A percentile compares a stretch with the other conserved stretches of the same genome.
phyloP scores from a whole-genome alignment of 53 echinoderm and acorn worm genomes.

The Temnopleurus reevesii region DNA sequence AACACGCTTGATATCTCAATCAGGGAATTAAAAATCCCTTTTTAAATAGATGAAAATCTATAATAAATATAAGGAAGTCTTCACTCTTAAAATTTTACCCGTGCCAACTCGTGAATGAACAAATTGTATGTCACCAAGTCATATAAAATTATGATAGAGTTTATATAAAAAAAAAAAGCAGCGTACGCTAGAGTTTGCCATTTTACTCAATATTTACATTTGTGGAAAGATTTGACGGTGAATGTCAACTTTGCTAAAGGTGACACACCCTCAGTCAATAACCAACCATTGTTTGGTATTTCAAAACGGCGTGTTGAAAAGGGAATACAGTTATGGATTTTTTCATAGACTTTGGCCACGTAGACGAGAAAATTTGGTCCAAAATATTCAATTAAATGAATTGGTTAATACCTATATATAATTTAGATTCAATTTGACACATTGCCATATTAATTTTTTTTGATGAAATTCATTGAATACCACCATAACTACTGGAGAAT shows the following conservation, averaged over 20 bases:
- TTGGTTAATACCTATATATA: too few species aligned
- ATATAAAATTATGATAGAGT: background rate
- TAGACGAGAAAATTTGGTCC: too few species aligned
- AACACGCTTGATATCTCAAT: too few species aligned
- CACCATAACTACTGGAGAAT: too few species aligned
- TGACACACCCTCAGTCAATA: slow-evolving; percentile 20
- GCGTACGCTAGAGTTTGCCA: background rate
- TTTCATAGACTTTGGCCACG: background rate
- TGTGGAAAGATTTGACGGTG: background rate
- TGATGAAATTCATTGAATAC: too few species aligned
- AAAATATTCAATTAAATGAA: too few species aligned
- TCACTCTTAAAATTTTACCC: background rate
- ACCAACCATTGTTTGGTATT: slow-evolving; percentile 1
- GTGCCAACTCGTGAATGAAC: background rate
- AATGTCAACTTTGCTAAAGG: slow-evolving; percentile 21
- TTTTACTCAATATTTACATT: background rate
- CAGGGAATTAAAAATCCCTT: too few species aligned
- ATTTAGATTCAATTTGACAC: too few species aligned
- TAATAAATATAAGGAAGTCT: too few species aligned
- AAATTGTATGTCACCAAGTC: background rate
- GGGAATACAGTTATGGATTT: background rate
- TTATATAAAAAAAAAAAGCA: background rate
- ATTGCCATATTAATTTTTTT: too few species aligned
- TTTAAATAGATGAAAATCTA: too few species aligned
- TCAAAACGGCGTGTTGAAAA: background rate